Base-by-base conservation (phyloP, 2,113 vertebrate genomes). In the Accipiter cooperii region DNA sequence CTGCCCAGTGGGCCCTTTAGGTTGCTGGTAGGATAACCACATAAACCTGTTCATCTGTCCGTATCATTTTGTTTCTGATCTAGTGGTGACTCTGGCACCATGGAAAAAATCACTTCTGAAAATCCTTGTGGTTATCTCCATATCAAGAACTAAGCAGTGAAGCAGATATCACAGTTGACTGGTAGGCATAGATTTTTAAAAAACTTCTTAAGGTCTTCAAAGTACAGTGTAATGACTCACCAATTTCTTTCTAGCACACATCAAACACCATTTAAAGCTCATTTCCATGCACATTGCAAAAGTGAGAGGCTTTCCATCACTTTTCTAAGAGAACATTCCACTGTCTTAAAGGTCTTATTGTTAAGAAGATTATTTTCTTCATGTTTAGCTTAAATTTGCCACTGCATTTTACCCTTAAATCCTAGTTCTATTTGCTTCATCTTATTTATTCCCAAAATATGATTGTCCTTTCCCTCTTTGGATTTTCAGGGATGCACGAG, bases 301-400 rank as follows among this genome's bases (percentile, higher is more conserved):
- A 93, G 64, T 70, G 55, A 92, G 38, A 86, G 40, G 52, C 52
- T 91, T 95, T 95, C 64, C 44, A 44, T 78, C 79, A 68, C 17
- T 84, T 90, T 81, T 24, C 18, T 71, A 90, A 78, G 64, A 84
- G 51, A 90, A 42, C 2, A 16, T 73, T 92, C 42, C 36, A 75
- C 38, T 93, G 26, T 89, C 73, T 87, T 75, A 55, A 84, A 79
- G 55, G 64, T 57, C 61, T 93, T 77, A 60, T 49, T 94, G 20
- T 87, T 92, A 93, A 88, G 70, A 81, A 84, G 64, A 88, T 88
- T 90, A 89, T 95, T 90, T 95, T 75, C 38, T 85, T 63, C 29
- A 44, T 78, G 73, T 90, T 95, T 93, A 86, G 60, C 29, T 88
- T 87, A 70, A 90, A 79, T 75, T 94, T 90, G 38, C 19, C 17